Evolutionary conservation across 2,888 invertebrate genomes (phyloP).

Genomic region (Himalopsyche anomala): DNA sequence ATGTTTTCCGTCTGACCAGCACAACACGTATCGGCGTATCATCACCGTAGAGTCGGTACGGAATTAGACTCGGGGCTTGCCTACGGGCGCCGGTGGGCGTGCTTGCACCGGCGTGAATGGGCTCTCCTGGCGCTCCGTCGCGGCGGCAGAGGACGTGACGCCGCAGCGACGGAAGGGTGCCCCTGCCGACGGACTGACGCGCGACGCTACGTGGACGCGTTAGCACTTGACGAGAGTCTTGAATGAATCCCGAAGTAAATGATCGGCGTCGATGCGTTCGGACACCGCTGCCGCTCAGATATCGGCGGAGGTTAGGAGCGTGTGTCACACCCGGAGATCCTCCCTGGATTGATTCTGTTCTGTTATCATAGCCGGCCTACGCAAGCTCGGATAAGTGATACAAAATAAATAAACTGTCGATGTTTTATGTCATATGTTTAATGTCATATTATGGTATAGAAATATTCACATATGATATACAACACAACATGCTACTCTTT

Average conservation of each 20-base stretch:
- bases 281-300: conserved; percentile 8
- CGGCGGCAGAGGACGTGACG: background rate
- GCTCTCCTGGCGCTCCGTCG: background rate
- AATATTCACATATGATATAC: too few species aligned
- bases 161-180: background rate
- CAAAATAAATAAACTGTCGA: too few species aligned
- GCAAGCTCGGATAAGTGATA: too few species aligned
- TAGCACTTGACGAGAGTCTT: conserved; percentile 83
- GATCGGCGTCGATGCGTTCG: conserved; percentile 9
- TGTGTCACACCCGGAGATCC: background rate
- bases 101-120: background rate
- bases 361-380: too few species aligned
- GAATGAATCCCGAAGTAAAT: conserved; percentile 72
- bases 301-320: background rate
- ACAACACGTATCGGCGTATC: conserved; percentile 1
- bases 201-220: background rate
- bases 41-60: background rate
- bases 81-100: conserved; percentile 9
- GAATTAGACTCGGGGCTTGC: conserved; percentile 3
- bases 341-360: too few species aligned
- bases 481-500: too few species aligned
- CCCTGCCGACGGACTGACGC: background rate
- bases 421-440: too few species aligned
- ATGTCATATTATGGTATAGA: too few species aligned
- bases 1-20: conserved; percentile 22